phyloP scores from a whole-genome alignment of 2,113 vertebrate species.

The Piprites chloris region DNA sequence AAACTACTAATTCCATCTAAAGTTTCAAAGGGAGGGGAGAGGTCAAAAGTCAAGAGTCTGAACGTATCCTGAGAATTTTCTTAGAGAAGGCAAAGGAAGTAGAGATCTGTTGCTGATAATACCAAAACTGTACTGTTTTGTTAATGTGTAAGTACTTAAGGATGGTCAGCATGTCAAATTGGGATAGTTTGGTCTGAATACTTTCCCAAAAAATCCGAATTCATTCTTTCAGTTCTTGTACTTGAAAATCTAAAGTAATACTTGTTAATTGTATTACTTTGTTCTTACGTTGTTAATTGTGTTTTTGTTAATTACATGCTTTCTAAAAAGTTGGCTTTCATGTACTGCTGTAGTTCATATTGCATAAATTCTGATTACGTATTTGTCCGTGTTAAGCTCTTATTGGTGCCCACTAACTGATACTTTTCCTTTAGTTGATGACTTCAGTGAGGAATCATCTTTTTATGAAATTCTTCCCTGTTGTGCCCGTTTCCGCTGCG shows the following conservation, averaged over 20 bases:
- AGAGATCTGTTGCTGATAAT: background rate
- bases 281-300: background rate
- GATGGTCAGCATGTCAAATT: background rate
- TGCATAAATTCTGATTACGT: background rate
- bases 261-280: background rate
- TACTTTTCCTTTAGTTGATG: slow-evolving; percentile 80
- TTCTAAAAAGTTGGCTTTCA: background rate
- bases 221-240: background rate
- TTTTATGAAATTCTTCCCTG: slow-evolving; percentile 98
- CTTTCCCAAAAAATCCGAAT: background rate
- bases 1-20: background rate
- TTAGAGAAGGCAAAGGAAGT: background rate
- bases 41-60: background rate
- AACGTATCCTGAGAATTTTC: background rate
- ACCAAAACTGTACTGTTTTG: background rate
- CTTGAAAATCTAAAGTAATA: background rate
- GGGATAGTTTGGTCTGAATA: background rate
- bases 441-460: slow-evolving; percentile 93
- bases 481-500: slow-evolving; percentile 93
- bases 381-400: background rate
- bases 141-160: background rate
- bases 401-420: background rate
- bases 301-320: background rate
- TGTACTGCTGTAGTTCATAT: background rate
- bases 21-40: background rate